Percentiles rank a stretch among this genome's conserved stretches.
Evolutionary conservation across 2,888 invertebrate species (phyloP).

Genomic region (Nephrotoma guestfalica): DNA sequence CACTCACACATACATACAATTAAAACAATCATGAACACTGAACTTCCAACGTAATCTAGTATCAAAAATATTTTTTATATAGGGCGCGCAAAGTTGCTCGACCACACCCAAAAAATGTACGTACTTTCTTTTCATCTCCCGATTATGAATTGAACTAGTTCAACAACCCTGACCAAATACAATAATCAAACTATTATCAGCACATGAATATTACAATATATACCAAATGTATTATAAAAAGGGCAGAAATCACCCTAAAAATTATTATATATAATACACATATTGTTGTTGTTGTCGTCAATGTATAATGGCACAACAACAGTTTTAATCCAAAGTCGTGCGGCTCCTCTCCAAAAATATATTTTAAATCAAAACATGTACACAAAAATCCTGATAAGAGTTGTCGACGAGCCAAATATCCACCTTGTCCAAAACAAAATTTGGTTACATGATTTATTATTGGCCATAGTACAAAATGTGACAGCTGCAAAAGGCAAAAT

Average conservation of each 20-base stretch:
- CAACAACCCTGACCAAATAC: constrained; percentile 1
- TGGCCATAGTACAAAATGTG: not conserved
- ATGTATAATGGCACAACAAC: not conserved
- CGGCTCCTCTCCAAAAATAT: not conserved
- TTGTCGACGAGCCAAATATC: not conserved
- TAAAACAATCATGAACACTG: too few species aligned
- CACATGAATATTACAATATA: not conserved
- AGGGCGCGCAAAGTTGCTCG: not conserved
- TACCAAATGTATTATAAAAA: not conserved
- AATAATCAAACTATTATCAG: not conserved
- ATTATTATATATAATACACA: not conserved
- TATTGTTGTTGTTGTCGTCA: not conserved
- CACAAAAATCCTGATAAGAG: not conserved
- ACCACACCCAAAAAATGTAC: not conserved
- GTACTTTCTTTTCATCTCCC: not conserved
- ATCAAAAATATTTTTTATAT: not conserved
- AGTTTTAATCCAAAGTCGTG: not conserved
- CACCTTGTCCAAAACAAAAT: not conserved
- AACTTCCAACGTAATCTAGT: not conserved
- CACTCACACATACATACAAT: not conserved
- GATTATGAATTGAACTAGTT: not conserved
- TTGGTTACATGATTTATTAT: not conserved
- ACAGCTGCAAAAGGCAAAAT: not conserved
- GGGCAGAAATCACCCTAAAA: constrained; percentile 3
- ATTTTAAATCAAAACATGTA: not conserved